Conservation (phyloP, 1,140 invertebrate species). For the Cotesia typhae region DNA sequence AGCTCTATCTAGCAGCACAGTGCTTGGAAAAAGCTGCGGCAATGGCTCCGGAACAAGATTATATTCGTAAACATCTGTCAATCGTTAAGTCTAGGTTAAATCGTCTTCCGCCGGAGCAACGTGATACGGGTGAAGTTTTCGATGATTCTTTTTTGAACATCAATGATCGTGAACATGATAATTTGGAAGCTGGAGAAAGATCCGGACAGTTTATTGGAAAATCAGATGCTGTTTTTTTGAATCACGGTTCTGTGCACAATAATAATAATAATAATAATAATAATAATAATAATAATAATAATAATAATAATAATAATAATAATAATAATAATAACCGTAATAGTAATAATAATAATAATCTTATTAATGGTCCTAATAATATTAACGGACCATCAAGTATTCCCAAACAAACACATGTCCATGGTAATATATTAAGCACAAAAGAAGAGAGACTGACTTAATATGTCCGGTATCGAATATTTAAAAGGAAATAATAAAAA, state of each 20-base stretch:
- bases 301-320: conserved; percentile 25
- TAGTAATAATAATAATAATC: too few species aligned
- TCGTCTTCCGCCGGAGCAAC: conserved; percentile 56
- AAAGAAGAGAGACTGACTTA: conserved; percentile 20
- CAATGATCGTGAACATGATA: background rate
- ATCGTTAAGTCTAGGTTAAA: conserved; percentile 81
- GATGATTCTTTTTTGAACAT: conserved; percentile 54
- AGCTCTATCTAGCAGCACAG: conserved; percentile 81
- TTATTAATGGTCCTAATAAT: background rate
- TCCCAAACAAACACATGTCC: conserved; percentile 14
- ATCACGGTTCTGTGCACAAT: conserved; percentile 48
- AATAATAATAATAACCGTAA: background rate
- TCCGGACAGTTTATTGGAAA: conserved; percentile 52
- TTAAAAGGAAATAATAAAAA: background rate
- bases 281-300: conserved; percentile 48
- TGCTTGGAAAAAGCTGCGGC: conserved; percentile 83
- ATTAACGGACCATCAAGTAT: conserved; percentile 12
- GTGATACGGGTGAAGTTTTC: conserved; percentile 53
- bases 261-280: conserved; percentile 31
- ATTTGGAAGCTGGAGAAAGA: conserved; percentile 30
- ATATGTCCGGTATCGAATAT: background rate
- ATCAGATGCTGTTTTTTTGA: conserved; percentile 52
- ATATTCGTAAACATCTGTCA: conserved; percentile 86
- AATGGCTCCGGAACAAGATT: conserved; percentile 87
- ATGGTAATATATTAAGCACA: conserved; percentile 19